Percentiles rank a stretch among this genome's conserved stretches.
These are phyloP conservation scores for Limnephilus auricula DNA, from an alignment of 2,888 invertebrate genomes.

Conservation along the genomic window DNA sequence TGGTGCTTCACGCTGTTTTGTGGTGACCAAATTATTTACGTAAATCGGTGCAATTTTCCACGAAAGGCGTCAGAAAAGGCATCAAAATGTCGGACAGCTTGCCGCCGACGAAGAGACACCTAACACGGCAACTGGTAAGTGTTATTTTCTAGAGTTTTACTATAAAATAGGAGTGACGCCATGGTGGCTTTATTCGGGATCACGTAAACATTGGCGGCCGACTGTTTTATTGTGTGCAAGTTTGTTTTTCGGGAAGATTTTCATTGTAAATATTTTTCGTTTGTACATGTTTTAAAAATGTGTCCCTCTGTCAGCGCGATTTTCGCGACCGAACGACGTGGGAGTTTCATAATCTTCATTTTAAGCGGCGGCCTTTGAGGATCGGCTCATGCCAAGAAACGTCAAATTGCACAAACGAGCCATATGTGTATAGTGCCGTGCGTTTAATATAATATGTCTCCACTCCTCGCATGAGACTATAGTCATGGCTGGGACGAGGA, in stretches of 20 bases:
- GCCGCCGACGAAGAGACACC: constrained; percentile 79
- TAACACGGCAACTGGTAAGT: constrained; percentile 81
- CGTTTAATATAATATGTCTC: constrained; percentile 20
- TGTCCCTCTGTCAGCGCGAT: background rate
- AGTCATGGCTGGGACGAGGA: constrained; percentile 15
- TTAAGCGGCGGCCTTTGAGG: constrained; percentile 75
- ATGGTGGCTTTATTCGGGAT: constrained; percentile 81
- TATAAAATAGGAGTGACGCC: constrained; percentile 76
- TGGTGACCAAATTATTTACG: constrained; percentile 80
- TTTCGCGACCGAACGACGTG: constrained; percentile 28
- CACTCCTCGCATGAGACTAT: constrained; percentile 13
- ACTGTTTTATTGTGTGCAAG: constrained; percentile 56
- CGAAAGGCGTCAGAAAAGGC: constrained; percentile 68
- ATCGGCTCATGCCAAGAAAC: constrained; percentile 77
- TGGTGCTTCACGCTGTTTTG: constrained; percentile 79
- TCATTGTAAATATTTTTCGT: constrained; percentile 27
- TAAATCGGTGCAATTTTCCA: constrained; percentile 78
- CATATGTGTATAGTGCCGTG: constrained; percentile 59
- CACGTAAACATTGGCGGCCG: constrained; percentile 77
- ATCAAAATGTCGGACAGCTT: constrained; percentile 80
- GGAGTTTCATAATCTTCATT: constrained; percentile 70
- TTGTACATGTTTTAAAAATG: constrained; percentile 21
- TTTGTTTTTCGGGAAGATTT: constrained; percentile 48
- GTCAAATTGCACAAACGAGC: constrained; percentile 73
- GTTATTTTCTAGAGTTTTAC: constrained; percentile 67